phyloP scores from a whole-genome alignment of 2,113 vertebrate species.

The Alethe castanea region DNA sequence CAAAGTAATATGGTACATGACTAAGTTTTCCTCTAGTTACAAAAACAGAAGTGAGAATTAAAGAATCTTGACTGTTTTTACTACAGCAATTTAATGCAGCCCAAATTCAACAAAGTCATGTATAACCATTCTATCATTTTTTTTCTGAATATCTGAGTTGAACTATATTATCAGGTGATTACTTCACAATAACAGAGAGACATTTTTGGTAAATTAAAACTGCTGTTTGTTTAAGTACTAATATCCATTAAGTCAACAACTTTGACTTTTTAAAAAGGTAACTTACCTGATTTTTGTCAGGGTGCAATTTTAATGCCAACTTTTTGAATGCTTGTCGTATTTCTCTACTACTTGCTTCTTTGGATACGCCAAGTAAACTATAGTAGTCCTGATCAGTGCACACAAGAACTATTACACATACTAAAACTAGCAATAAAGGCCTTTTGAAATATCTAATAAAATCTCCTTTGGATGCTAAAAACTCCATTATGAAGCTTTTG shows the following conservation, averaged over 20 bases:
- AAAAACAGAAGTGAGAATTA: not conserved
- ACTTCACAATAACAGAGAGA: not conserved
- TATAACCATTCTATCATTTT: not conserved
- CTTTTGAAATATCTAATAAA: slow-evolving; percentile 39
- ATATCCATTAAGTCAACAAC: not conserved
- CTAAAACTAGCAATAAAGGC: slow-evolving; percentile 55
- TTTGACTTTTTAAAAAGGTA: not conserved
- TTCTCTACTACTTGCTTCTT: slow-evolving; percentile 90
- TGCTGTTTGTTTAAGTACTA: not conserved
- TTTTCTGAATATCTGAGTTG: not conserved
- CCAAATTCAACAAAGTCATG: not conserved
- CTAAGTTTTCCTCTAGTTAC: not conserved
- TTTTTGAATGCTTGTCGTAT: slow-evolving; percentile 96
- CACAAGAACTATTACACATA: slow-evolving; percentile 65
- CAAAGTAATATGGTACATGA: fast-evolving
- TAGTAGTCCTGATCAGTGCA: slow-evolving; percentile 87
- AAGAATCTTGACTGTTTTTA: not conserved
- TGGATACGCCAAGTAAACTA: slow-evolving; percentile 85
- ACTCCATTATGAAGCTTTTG: slow-evolving; percentile 60
- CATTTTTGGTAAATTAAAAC: not conserved
- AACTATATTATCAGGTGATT: not conserved
- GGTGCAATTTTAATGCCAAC: slow-evolving; percentile 93
- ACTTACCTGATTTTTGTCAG: slow-evolving; percentile 97
- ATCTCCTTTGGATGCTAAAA: slow-evolving; percentile 37
- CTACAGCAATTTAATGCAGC: not conserved